A percentile compares a stretch with the other conserved stretches of the same genome.
phyloP scores from a whole-genome alignment of 2,888 invertebrate species.

The Chalcosyrphus nemorum region DNA sequence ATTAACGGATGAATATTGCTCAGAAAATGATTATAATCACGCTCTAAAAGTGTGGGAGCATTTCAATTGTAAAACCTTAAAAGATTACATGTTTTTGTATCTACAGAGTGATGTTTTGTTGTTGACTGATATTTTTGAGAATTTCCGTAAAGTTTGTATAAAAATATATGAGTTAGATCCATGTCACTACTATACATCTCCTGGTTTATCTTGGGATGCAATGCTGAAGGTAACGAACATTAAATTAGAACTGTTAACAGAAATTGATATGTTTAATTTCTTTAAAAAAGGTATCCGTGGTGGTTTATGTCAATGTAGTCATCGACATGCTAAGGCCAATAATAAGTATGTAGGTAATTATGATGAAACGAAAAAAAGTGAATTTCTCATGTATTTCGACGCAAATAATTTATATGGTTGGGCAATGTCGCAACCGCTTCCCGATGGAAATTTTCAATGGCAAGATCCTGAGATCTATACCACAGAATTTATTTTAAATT shows the following conservation, averaged over 20 bases:
- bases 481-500: conserved; percentile 2
- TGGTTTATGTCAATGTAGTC: conserved; percentile 50
- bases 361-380: conserved; percentile 9
- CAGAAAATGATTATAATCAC: conserved; percentile 75
- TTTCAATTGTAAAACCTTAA: conserved; percentile 76
- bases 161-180: conserved; percentile 75
- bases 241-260: conserved; percentile 75
- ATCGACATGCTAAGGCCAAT: conserved; percentile 46
- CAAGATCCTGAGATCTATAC: conserved; percentile 66
- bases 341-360: conserved; percentile 57
- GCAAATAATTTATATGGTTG: conserved; percentile 74
- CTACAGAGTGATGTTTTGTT: conserved; percentile 76
- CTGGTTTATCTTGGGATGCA: conserved; percentile 77
- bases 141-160: conserved; percentile 74
- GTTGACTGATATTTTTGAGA: conserved; percentile 77
- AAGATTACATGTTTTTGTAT: conserved; percentile 76
- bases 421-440: conserved; percentile 74
- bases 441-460: conserved; percentile 74
- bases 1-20: conserved; percentile 69
- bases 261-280: conserved; percentile 77
- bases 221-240: conserved; percentile 77
- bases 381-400: conserved; percentile 66
- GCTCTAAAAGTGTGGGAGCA: conserved; percentile 77
- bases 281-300: conserved; percentile 70
- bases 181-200: conserved; percentile 76